Percentiles rank a stretch among this genome's conserved stretches.
phyloP scores from a whole-genome alignment of 2,797 vertebrate species.

The Rhabdophis nuchalis region DNA sequence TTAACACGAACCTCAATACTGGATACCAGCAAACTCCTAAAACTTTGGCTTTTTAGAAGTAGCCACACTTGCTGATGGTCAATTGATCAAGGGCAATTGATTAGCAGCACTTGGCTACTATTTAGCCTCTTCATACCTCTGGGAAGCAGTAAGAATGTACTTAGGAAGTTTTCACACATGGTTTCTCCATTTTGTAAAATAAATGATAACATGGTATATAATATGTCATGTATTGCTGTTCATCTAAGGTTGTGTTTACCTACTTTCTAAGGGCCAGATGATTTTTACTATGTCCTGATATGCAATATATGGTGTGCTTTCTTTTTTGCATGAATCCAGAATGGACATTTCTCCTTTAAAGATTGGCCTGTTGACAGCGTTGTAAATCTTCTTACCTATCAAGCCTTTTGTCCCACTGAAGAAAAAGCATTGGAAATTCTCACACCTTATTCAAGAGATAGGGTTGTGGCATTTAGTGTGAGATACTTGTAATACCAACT shows the following conservation, averaged over 20 bases:
- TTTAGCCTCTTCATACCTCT: not conserved
- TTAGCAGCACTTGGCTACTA: not conserved
- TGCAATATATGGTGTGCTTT: not conserved
- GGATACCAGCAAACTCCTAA: not conserved
- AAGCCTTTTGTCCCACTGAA: not conserved
- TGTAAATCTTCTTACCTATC: not conserved
- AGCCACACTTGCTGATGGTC: not conserved
- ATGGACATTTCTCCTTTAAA: not conserved
- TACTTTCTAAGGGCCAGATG: not conserved
- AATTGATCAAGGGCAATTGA: not conserved
- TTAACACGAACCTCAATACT: not conserved
- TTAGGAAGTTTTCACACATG: not conserved
- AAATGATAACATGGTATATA: not conserved
- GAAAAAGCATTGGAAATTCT: not conserved
- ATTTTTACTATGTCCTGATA: not conserved
- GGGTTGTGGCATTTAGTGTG: not conserved
- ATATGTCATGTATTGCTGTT: not conserved
- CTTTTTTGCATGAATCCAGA: not conserved
- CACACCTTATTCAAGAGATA: not conserved
- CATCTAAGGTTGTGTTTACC: not conserved
- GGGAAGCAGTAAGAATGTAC: not conserved
- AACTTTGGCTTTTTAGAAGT: not conserved
- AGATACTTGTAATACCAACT: not conserved
- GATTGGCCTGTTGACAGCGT: not conserved
- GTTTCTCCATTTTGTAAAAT: not conserved